These are phyloP conservation scores for Pachyramphus minor DNA, from an alignment of 2,113 vertebrate species.

Conservation along the genomic window DNA sequence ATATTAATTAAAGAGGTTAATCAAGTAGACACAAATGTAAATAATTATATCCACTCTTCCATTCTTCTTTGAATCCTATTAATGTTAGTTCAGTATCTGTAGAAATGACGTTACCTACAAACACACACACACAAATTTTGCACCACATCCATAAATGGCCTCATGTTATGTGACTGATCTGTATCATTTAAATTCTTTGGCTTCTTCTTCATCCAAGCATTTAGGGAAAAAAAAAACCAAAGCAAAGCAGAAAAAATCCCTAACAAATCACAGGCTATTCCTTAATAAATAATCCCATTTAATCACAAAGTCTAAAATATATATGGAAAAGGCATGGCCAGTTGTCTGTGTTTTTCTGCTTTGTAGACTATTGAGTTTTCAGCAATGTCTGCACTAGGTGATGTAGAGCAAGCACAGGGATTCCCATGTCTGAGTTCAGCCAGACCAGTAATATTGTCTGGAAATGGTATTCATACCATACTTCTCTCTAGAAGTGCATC, in stretches of 20 bases:
- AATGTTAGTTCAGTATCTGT: not conserved
- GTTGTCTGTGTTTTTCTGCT: not conserved
- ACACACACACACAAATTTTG: not conserved
- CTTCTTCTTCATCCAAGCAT: not conserved
- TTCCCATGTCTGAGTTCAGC: not conserved
- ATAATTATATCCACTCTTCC: not conserved
- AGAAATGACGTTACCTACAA: not conserved
- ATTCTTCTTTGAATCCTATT: not conserved
- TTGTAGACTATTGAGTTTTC: not conserved
- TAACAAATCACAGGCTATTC: not conserved
- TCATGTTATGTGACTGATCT: not conserved
- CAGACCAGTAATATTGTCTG: not conserved
- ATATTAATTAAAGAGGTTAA: not conserved
- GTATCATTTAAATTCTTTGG: not conserved
- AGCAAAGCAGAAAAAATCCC: not conserved
- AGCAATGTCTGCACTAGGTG: not conserved
- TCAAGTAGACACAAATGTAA: not conserved
- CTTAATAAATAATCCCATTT: not conserved
- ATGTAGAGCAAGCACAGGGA: accelerated
- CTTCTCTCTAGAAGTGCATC: not conserved
- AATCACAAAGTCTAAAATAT: not conserved
- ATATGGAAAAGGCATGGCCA: not conserved
- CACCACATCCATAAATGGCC: not conserved
- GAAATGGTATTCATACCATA: not conserved
- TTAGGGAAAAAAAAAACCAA: not conserved